These are phyloP conservation scores for Agrilus mali DNA, from an alignment of 2,888 invertebrate species.

Conservation along the genomic window DNA sequence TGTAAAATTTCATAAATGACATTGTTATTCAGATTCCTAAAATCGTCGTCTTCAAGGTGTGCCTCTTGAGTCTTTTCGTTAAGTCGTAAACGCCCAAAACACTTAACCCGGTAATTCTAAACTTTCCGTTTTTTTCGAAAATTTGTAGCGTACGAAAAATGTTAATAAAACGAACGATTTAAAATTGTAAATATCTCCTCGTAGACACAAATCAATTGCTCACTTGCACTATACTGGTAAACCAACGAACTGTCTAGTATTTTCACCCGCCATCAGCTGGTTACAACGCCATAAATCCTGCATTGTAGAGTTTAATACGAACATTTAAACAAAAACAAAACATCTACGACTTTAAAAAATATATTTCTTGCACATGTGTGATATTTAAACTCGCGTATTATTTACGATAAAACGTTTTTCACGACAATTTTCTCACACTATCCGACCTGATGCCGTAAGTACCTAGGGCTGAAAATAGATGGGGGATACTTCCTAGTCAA, in stretches of 20 bases:
- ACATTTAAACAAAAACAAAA: constrained; percentile 37
- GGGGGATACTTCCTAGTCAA: constrained; percentile 41
- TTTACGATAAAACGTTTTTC: constrained; percentile 34
- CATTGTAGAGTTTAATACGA: constrained; percentile 43
- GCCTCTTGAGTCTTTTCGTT: constrained; percentile 18
- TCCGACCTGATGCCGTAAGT: constrained; percentile 49
- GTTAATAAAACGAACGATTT: too few species aligned
- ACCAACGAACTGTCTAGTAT: constrained; percentile 29
- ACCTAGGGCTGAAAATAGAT: constrained; percentile 61
- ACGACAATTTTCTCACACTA: constrained; percentile 52
- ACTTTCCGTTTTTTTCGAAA: constrained; percentile 9
- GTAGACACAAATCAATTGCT: too few species aligned
- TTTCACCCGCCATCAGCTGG: constrained; percentile 39
- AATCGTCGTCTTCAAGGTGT: constrained; percentile 31
- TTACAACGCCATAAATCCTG: constrained; percentile 35
- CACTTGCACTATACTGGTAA: constrained; percentile 28
- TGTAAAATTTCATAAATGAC: constrained; percentile 24
- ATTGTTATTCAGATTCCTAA: constrained; percentile 17
- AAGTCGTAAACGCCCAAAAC: constrained; percentile 31
- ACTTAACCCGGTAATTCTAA: constrained; percentile 15
- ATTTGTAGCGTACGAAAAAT: constrained; percentile 6
- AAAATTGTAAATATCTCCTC: too few species aligned
- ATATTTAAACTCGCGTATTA: constrained; percentile 11
- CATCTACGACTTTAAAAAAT: constrained; percentile 39
- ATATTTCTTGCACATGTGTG: constrained; percentile 17